phyloP scores from a whole-genome alignment of 2,797 vertebrate species.

The Kryptolebias ocellatus region DNA sequence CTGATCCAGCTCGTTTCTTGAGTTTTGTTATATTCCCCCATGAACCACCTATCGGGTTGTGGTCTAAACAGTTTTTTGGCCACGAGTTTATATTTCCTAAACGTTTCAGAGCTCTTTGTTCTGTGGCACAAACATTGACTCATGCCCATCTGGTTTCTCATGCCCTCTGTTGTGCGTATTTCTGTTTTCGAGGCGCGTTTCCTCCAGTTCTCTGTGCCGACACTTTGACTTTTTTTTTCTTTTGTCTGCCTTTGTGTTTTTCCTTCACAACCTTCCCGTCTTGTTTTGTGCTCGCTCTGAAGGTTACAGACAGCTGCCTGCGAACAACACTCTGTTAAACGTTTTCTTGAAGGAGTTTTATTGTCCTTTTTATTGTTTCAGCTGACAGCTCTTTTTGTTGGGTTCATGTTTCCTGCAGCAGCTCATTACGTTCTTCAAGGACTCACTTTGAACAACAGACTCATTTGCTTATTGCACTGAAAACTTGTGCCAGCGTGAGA shows the following conservation, averaged over 20 bases:
- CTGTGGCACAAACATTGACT: no score
- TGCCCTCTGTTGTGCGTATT: neutral
- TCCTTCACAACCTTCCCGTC: neutral
- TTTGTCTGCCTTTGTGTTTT: neutral
- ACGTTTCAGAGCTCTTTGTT: no score
- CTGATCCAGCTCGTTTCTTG: no score
- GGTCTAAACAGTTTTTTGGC: no score
- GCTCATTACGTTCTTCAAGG: neutral
- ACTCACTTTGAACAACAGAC: neutral
- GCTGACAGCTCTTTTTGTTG: conserved; percentile 2
- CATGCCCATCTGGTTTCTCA: neutral
- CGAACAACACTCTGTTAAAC: neutral
- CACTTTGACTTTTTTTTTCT: conserved; percentile 4
- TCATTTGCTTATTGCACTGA: neutral
- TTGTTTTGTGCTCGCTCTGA: neutral
- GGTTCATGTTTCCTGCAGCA: neutral
- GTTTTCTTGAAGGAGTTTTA: neutral
- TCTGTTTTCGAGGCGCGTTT: neutral
- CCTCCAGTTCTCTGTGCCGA: neutral
- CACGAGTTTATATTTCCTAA: no score
- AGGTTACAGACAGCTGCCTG: neutral
- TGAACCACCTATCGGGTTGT: no score
- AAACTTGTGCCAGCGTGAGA: neutral
- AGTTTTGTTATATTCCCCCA: no score
- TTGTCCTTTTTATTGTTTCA: neutral